Evolutionary conservation across 2,113 vertebrate species (phyloP).

Genomic region (Chroicocephalus ridibundus): DNA sequence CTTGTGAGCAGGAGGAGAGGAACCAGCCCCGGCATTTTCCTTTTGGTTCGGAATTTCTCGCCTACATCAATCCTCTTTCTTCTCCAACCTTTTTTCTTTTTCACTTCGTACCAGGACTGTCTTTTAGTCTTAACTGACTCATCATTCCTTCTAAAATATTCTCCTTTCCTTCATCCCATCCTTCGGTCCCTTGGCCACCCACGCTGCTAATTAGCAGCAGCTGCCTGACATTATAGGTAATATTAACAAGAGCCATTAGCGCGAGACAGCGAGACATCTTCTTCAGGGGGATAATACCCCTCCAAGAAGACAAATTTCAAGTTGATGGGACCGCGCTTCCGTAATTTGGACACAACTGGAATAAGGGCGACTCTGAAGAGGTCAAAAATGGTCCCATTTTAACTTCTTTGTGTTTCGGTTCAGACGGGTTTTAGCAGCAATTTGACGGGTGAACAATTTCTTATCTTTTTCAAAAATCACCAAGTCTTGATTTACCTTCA

Average conservation of each 20-base stretch:
- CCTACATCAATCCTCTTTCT: background rate
- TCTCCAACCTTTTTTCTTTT: background rate
- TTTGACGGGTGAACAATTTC: background rate
- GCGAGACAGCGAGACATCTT: fast-evolving
- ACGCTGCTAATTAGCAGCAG: background rate
- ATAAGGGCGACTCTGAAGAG: background rate
- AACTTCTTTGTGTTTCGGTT: background rate
- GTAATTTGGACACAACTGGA: background rate
- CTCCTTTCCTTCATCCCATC: background rate
- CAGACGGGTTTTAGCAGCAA: background rate
- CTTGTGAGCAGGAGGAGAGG: background rate
- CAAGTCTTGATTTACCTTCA: background rate
- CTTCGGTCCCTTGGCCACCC: background rate
- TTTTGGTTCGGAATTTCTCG: background rate
- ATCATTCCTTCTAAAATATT: background rate
- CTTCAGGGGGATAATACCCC: background rate
- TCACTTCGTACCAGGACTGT: background rate
- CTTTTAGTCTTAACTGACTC: background rate
- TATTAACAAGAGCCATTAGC: background rate
- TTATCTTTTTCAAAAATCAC: background rate
- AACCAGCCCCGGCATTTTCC: background rate
- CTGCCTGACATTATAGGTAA: background rate
- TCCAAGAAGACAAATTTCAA: background rate
- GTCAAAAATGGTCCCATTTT: fast-evolving
- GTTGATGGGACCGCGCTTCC: background rate